phyloP scores from a whole-genome alignment of 2,888 invertebrate species.

The Poecilobothrus nobilitatus region DNA sequence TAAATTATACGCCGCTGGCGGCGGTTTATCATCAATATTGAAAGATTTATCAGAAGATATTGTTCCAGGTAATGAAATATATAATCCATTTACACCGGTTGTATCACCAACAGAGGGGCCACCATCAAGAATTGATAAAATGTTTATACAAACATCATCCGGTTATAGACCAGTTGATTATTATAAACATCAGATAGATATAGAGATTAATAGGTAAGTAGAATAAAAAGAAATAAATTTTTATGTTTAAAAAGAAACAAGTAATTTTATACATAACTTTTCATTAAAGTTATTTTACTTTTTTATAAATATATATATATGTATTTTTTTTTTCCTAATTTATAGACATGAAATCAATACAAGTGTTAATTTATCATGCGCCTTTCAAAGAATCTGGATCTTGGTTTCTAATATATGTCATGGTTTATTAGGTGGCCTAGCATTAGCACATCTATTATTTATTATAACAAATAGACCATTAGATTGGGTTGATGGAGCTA shows the following conservation, averaged over 20 bases:
- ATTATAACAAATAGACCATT: conserved; percentile 41
- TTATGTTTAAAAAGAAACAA: neutral
- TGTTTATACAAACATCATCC: conserved; percentile 45
- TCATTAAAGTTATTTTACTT: conserved; percentile 22
- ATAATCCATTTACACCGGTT: conserved; percentile 45
- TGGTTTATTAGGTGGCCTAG: conserved; percentile 49
- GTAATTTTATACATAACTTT: conserved; percentile 2
- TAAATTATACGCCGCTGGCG: conserved; percentile 40
- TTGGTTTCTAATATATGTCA: conserved; percentile 49
- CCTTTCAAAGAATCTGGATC: conserved; percentile 49
- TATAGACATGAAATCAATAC: conserved; percentile 35
- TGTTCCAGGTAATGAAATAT: conserved; percentile 44
- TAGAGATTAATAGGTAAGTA: conserved; percentile 29
- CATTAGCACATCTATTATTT: conserved; percentile 42
- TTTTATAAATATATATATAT: conserved; percentile 8
- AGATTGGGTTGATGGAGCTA: conserved; percentile 40
- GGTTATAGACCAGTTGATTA: conserved; percentile 45
- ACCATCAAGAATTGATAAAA: conserved; percentile 43
- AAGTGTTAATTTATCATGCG: conserved; percentile 41
- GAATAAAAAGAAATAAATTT: neutral
- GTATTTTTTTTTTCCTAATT: neutral
- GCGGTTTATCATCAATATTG: conserved; percentile 40
- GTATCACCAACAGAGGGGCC: conserved; percentile 43
- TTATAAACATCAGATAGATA: conserved; percentile 38
- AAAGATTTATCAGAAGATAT: conserved; percentile 45